phyloP scores from a whole-genome alignment of 1,140 invertebrate genomes.

The Aphelenchoides avenae region DNA sequence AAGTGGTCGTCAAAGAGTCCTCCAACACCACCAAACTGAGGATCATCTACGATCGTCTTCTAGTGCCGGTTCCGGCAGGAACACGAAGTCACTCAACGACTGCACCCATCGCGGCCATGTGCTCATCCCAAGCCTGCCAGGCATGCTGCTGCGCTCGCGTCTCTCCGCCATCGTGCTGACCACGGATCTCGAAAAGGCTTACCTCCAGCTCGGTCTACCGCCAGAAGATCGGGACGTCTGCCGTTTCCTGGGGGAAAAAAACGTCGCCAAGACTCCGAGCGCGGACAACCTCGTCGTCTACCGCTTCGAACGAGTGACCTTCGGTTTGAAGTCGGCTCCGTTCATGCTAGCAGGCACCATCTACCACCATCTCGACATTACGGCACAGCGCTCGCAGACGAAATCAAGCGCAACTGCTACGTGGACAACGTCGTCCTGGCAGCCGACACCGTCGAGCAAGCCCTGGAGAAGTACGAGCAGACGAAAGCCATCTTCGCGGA shows the following conservation, averaged over 20 bases:
- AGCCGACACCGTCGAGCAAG: constrained; percentile 6
- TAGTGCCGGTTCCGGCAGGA: no score
- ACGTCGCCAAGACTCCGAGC: neutral
- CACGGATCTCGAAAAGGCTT: constrained; percentile 20
- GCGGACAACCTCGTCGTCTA: neutral
- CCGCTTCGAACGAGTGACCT: constrained; percentile 11
- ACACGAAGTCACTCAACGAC: no score
- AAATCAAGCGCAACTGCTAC: constrained; percentile 4
- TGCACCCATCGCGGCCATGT: no score
- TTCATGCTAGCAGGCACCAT: constrained; percentile 10
- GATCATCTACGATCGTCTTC: no score
- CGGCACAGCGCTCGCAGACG: neutral
- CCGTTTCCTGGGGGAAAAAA: constrained; percentile 8
- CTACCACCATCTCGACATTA: constrained; percentile 2
- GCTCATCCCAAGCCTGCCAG: no score
- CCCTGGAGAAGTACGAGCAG: neutral
- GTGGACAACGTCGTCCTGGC: constrained; percentile 13
- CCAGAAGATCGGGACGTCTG: constrained; percentile 15
- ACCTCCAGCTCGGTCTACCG: neutral
- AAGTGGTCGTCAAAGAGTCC: no score
- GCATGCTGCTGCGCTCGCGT: no score
- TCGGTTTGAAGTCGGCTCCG: constrained; percentile 11
- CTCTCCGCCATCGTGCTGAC: no score
- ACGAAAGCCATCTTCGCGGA: constrained; percentile 15
- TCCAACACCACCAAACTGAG: no score